Base-by-base conservation (phyloP, 2,888 invertebrate species). In the Rhingia rostrata region DNA sequence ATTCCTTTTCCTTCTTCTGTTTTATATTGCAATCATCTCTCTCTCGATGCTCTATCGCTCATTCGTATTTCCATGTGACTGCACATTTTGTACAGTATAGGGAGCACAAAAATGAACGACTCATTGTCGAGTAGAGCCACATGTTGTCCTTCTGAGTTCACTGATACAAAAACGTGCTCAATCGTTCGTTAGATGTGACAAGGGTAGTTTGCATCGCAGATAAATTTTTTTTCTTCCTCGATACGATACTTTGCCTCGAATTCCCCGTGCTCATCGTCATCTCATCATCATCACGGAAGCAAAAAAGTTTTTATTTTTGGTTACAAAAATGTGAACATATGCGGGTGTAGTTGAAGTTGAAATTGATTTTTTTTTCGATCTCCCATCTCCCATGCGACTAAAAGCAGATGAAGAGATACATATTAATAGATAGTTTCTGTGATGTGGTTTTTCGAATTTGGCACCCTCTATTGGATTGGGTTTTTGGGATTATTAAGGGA, bases 111-210 rank as follows among this genome's bases (percentile, higher is more conserved):
- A 9, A 10, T 54, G 37, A 30, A 30, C n/a, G 61, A 53, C 64
- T 53, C 10, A 22, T 22, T n/a, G 10, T 49, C 32, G 43, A 14
- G 22, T 32, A 14, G 32, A 51, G 73, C 78, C 83, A 73, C 83
- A 78, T 83, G 49, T 77, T 60, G 66, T 67, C 67, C 60, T 66
- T 45, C 63, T 43, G 54, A 79, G 78, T 83, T 79, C 73, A 78
- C 22, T 56, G 69, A 64, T 79, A 70, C 61, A 74, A 79, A 84
- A 84, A 79, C 78, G 84, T 84, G 84, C 74, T 84, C 84, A 84
- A 79, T 84, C 69, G 79, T 69, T 74, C 22, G 79, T 74, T 66
- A 53, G 58, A 79, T 64, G 69, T 54, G 45, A 41, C 69, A 41
- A 35, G 79, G 84, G 84, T 64, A 67, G 61, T 60, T 72, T n/a